A percentile compares a stretch with the other conserved stretches of the same genome.
phyloP scores from a whole-genome alignment of 1,140 invertebrate genomes.

The Nymphalis io region DNA sequence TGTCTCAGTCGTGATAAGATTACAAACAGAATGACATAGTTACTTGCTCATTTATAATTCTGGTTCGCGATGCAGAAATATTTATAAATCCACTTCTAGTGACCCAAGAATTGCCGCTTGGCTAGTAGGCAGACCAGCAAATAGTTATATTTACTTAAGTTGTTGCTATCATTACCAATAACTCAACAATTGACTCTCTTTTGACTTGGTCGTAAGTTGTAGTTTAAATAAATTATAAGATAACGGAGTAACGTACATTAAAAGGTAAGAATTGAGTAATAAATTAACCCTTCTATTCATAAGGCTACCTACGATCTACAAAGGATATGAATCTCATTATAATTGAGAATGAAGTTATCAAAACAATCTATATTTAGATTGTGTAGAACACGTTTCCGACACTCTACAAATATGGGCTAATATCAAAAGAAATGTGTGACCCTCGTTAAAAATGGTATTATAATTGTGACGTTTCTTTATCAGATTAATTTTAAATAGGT shows the following conservation, averaged over 20 bases:
- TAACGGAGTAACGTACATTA: background rate
- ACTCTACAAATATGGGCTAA: constrained; percentile 39
- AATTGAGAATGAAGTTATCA: constrained; percentile 50
- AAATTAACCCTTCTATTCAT: constrained; percentile 23
- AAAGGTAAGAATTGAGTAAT: constrained; percentile 4
- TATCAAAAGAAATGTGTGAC: constrained; percentile 41
- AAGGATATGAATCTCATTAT: constrained; percentile 44
- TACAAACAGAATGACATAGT: too few species aligned
- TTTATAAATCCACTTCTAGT: too few species aligned
- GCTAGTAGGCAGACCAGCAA: too few species aligned
- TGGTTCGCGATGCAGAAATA: too few species aligned
- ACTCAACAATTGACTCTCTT: too few species aligned
- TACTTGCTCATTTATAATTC: too few species aligned
- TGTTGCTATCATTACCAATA: too few species aligned
- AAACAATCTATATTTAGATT: constrained; percentile 41
- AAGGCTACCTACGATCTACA: constrained; percentile 25
- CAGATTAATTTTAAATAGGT: constrained; percentile 52
- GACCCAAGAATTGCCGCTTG: too few species aligned
- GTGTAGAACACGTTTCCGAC: constrained; percentile 39
- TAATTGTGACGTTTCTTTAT: constrained; percentile 45
- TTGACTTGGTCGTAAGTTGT: background rate
- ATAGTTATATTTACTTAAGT: too few species aligned
- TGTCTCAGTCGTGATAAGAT: too few species aligned
- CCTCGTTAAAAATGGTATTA: constrained; percentile 56
- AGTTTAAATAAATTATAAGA: background rate